These are phyloP conservation scores for Maniola hyperantus DNA, from an alignment of 2,888 invertebrate species.

Conservation along the genomic window DNA sequence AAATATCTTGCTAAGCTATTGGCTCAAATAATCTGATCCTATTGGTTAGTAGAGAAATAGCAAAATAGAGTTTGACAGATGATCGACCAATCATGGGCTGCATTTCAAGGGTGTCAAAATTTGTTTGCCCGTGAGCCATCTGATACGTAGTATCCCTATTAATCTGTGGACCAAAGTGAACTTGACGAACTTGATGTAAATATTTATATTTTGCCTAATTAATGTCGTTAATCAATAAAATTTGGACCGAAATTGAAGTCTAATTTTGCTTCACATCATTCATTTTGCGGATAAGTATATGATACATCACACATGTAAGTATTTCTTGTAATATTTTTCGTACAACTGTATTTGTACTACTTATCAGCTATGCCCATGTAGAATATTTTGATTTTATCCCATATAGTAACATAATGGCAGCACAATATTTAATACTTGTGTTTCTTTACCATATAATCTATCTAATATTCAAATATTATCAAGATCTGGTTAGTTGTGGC, in stretches of 20 bases:
- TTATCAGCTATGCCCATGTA: background rate
- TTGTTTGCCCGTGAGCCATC: no score
- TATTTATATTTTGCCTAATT: background rate
- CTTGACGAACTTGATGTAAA: no score
- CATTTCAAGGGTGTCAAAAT: no score
- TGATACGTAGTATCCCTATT: no score
- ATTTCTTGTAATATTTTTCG: background rate
- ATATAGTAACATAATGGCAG: background rate
- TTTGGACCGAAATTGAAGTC: background rate
- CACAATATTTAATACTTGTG: background rate
- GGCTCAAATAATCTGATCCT: no score
- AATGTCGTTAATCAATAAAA: background rate
- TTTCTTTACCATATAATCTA: background rate
- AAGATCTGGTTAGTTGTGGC: background rate
- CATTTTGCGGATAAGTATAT: background rate
- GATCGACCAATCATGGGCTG: no score
- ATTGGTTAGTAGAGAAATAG: no score
- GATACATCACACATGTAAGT: constrained; percentile 4
- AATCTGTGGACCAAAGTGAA: no score
- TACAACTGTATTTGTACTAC: background rate
- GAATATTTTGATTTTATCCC: background rate
- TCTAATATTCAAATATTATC: background rate
- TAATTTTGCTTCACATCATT: background rate
- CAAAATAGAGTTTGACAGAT: no score
- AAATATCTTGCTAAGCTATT: no score